Percentiles rank a stretch among this genome's conserved stretches.
Conservation (phyloP, 2,888 invertebrate genomes). For the Tipula lateralis region DNA sequence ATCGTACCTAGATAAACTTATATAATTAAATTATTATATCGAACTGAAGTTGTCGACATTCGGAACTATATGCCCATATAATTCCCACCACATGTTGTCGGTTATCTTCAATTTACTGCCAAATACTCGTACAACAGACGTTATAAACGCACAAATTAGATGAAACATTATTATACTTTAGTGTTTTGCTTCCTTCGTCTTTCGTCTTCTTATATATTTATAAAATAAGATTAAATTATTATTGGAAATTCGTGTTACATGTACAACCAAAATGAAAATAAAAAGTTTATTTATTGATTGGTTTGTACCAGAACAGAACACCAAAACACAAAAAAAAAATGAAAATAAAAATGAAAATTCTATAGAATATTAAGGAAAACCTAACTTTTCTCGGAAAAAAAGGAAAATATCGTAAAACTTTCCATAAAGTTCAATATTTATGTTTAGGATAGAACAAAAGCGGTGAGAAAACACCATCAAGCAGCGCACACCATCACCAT, state of each 20-base stretch:
- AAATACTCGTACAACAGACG: neutral
- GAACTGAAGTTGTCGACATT: neutral
- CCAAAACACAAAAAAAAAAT: neutral
- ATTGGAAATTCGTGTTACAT: neutral
- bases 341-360: neutral
- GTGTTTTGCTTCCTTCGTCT: neutral
- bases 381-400: neutral
- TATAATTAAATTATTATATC: neutral
- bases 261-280: neutral
- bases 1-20: neutral
- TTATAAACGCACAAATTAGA: neutral
- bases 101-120: too few relatives aligned
- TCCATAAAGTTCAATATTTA: neutral
- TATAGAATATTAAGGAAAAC: neutral
- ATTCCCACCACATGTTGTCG: neutral
- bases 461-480: neutral
- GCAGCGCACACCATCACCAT: neutral
- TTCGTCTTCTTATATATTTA: neutral
- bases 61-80: neutral
- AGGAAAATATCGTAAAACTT: neutral
- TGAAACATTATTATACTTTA: neutral
- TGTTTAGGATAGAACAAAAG: neutral
- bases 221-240: slow-evolving; percentile 11
- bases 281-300: neutral
- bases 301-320: neutral